Percentiles rank a stretch among this genome's conserved stretches.
These are phyloP conservation scores for Protaetia brevitarsis DNA, from an alignment of 1,140 invertebrate genomes.

Conservation along the genomic window DNA sequence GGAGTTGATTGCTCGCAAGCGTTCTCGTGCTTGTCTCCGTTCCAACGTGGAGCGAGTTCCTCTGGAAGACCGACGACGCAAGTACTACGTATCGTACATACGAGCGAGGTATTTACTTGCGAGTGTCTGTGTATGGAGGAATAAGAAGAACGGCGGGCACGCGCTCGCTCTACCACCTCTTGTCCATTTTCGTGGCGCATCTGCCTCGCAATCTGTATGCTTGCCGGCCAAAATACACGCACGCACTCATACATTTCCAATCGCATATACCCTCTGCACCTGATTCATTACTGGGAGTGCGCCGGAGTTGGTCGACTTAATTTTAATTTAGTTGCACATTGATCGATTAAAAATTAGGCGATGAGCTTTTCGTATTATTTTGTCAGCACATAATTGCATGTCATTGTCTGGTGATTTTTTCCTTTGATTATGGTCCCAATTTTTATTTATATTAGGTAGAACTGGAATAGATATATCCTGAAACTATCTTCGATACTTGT, in stretches of 20 bases:
- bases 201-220: slow-evolving; percentile 12
- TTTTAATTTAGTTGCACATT: slow-evolving; percentile 1
- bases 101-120: too few species aligned
- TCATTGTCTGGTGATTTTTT: too few species aligned
- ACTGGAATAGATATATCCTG: too few species aligned
- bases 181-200: neutral
- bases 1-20: neutral
- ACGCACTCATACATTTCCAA: neutral
- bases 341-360: neutral
- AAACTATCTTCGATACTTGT: too few species aligned
- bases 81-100: too few species aligned
- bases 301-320: neutral
- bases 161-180: neutral
- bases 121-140: neutral
- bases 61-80: too few species aligned
- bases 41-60: too few species aligned
- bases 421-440: too few species aligned
- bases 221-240: neutral
- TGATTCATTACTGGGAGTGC: neutral
- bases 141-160: neutral
- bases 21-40: too few species aligned
- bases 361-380: neutral
- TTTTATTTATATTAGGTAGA: too few species aligned
- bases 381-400: neutral
- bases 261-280: neutral